Evolutionary conservation across 2,888 invertebrate genomes (phyloP).

Genomic region (Unio pictorum): DNA sequence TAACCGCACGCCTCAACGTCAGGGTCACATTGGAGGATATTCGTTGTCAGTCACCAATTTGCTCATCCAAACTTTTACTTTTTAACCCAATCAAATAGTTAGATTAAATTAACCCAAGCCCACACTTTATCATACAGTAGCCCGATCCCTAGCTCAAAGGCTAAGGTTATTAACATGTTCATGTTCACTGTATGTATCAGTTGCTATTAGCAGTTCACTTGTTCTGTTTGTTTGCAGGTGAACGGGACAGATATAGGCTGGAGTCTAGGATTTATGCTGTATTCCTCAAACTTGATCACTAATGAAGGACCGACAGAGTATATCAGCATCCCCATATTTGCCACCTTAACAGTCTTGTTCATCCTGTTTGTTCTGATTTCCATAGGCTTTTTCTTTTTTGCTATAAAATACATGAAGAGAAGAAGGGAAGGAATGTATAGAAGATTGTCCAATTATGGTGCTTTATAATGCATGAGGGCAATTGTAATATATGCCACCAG

Average conservation of each 20-base stretch:
- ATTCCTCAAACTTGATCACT: conserved; percentile 71
- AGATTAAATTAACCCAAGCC: too few relatives aligned
- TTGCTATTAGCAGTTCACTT: neutral
- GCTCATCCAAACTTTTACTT: too few relatives aligned
- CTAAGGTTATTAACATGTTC: too few relatives aligned
- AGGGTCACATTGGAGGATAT: too few relatives aligned
- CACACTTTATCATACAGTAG: too few relatives aligned
- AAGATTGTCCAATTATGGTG: conserved; percentile 39
- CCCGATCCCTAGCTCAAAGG: too few relatives aligned
- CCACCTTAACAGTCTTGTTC: conserved; percentile 56
- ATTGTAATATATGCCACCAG: too few relatives aligned
- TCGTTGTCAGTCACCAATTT: too few relatives aligned
- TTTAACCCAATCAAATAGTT: too few relatives aligned
- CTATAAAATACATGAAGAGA: conserved; percentile 28
- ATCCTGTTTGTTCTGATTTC: conserved; percentile 52
- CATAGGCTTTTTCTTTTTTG: conserved; percentile 56
- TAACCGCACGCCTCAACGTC: too few relatives aligned
- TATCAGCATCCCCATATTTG: conserved; percentile 45
- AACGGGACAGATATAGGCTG: conserved; percentile 71
- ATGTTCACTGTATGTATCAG: too few relatives aligned
- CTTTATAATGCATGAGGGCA: conserved; percentile 22
- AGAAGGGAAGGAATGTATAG: conserved; percentile 29
- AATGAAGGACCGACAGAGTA: conserved; percentile 35
- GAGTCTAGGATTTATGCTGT: conserved; percentile 74
- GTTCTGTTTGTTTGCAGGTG: conserved; percentile 56